These are phyloP conservation scores for Bibio marci DNA, from an alignment of 2,888 invertebrate species.

Conservation along the genomic window DNA sequence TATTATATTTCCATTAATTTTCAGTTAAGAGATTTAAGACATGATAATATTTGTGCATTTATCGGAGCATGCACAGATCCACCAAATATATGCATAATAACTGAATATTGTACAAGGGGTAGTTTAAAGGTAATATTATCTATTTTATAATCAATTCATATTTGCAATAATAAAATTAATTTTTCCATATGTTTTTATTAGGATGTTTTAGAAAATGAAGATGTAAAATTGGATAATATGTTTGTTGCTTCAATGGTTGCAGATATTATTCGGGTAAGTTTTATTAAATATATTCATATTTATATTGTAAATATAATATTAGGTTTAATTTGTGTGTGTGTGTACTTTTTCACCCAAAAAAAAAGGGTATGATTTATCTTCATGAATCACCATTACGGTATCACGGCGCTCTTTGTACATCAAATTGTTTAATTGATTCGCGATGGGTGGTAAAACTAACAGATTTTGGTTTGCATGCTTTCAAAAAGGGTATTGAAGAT, in stretches of 20 bases:
- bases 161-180: not conserved
- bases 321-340: not conserved
- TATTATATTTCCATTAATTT: not conserved
- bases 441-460: conserved; percentile 88
- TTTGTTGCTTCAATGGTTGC: conserved; percentile 89
- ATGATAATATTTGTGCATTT: conserved; percentile 83
- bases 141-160: no score
- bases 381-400: conserved; percentile 74
- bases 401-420: conserved; percentile 76
- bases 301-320: not conserved
- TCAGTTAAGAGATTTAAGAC: conserved; percentile 75
- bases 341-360: conserved; percentile 7
- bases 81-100: conserved; percentile 76
- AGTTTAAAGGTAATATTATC: conserved; percentile 77
- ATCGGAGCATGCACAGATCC: conserved; percentile 85
- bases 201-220: conserved; percentile 89
- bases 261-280: conserved; percentile 79
- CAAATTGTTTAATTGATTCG: conserved; percentile 87
- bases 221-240: conserved; percentile 90
- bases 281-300: conserved; percentile 1
- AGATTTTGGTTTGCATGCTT: conserved; percentile 80
- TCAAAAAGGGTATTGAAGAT: conserved; percentile 57
- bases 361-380: conserved; percentile 75
- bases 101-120: conserved; percentile 78
- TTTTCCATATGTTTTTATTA: conserved; percentile 21